Conservation (phyloP, 2,797 vertebrate genomes). For the Tauraco hartlaubi region DNA sequence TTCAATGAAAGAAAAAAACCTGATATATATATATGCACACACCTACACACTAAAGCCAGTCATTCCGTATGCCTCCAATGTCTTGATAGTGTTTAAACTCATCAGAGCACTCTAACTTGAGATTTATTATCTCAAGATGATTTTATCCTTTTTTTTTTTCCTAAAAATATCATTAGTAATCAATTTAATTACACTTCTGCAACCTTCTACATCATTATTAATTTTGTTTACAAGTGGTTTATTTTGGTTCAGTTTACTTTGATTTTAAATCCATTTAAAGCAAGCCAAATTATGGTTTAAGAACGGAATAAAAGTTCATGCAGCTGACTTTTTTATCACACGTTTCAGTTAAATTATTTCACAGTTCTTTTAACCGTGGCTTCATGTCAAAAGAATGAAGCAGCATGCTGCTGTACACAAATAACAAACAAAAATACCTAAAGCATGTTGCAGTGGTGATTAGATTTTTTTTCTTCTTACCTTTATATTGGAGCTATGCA, state of each 20-base stretch:
- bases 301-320: not conserved
- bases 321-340: not conserved
- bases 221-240: not conserved
- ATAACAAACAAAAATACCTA: not conserved
- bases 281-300: not conserved
- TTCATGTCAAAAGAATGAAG: not conserved
- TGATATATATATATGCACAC: not conserved
- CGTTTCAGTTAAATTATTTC: not conserved
- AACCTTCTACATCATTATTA: not conserved
- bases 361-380: not conserved
- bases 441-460: not conserved
- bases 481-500: constrained; percentile 97
- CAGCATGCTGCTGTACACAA: not conserved
- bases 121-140: not conserved
- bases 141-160: not conserved
- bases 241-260: not conserved
- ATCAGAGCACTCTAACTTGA: not conserved
- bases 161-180: not conserved
- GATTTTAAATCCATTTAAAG: not conserved
- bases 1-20: not conserved
- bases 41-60: not conserved
- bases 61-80: not conserved
- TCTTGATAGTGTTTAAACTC: not conserved
- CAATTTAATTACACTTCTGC: not conserved
- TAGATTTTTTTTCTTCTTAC: constrained; percentile 71